A percentile compares a stretch with the other conserved stretches of the same genome.
phyloP scores from a whole-genome alignment of 2,797 vertebrate species.

The Scleropages formosus region DNA sequence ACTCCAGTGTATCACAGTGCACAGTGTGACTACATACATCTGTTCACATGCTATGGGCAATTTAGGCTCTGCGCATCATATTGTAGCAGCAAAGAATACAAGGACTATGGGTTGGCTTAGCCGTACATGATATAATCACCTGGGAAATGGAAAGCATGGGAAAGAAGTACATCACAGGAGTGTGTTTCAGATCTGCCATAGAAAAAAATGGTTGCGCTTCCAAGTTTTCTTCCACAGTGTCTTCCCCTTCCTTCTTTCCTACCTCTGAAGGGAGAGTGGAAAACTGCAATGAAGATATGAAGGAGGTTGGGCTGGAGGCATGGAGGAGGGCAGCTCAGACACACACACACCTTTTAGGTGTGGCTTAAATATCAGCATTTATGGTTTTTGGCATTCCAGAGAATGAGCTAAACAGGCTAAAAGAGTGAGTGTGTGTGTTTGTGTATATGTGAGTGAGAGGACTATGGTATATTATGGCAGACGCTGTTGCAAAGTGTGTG shows the following conservation, averaged over 20 bases:
- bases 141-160: background rate
- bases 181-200: too few relatives aligned
- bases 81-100: too few relatives aligned
- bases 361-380: background rate
- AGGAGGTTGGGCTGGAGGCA: background rate
- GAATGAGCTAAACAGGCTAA: too few relatives aligned
- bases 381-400: background rate
- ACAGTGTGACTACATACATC: too few relatives aligned
- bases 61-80: too few relatives aligned
- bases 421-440: background rate
- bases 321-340: background rate
- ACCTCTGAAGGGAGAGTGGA: background rate
- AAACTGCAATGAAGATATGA: background rate
- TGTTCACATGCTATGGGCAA: too few relatives aligned
- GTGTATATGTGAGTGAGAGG: background rate
- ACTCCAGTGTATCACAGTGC: background rate
- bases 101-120: background rate
- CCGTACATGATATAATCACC: background rate
- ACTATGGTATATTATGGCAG: background rate
- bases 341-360: conserved; percentile 21
- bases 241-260: background rate
- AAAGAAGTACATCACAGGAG: too few relatives aligned
- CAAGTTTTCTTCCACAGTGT: background rate
- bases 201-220: background rate
- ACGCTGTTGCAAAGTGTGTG: background rate